Conservation (phyloP, 2,113 vertebrate species). For the Saccopteryx leptura region DNA sequence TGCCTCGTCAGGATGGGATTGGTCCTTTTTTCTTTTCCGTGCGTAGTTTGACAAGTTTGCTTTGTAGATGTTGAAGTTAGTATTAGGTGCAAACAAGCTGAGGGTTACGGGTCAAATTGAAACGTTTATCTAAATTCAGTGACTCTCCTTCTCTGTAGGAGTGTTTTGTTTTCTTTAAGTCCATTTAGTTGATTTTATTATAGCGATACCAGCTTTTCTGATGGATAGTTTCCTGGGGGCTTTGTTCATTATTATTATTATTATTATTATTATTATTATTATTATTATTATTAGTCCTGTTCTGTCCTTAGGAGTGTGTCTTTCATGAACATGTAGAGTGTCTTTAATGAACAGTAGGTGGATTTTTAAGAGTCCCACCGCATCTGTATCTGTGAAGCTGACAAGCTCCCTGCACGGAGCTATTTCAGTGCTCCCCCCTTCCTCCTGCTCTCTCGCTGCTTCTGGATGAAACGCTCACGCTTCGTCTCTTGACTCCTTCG, state of each 20-base stretch:
- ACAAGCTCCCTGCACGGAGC: not conserved
- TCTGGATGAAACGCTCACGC: no score
- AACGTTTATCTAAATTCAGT: not conserved
- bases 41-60: not conserved
- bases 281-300: not conserved
- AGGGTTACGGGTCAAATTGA: no score
- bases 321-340: not conserved
- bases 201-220: accelerated
- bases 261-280: no score
- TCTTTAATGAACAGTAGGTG: no score
- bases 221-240: not conserved
- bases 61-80: not conserved
- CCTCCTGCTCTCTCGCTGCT: not conserved
- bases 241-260: not conserved
- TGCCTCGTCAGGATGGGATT: accelerated
- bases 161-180: not conserved
- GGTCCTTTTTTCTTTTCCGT: not conserved
- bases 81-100: not conserved
- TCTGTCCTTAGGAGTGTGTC: no score
- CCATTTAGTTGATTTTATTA: no score
- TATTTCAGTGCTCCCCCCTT: not conserved
- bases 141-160: not conserved
- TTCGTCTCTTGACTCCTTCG: no score
- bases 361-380: no score
- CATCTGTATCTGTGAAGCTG: no score